Conservation (phyloP, 1,140 invertebrate species). For the Drosophila pruinosa region DNA sequence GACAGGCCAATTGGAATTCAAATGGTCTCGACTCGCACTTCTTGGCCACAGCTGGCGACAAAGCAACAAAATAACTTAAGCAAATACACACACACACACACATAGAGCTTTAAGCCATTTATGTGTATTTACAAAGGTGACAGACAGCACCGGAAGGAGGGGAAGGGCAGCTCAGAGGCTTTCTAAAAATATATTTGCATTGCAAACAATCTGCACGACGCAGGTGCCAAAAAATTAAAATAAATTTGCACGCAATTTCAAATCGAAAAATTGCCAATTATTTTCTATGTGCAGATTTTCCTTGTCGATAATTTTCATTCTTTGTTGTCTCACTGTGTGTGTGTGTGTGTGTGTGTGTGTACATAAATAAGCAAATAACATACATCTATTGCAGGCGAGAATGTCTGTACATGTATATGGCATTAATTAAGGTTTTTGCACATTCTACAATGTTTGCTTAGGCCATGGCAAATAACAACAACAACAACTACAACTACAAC, state of each 20-base stretch:
- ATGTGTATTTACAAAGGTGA: slow-evolving; percentile 7
- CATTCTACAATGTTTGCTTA: slow-evolving; percentile 60
- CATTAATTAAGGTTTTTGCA: slow-evolving; percentile 68
- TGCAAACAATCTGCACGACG: slow-evolving; percentile 55
- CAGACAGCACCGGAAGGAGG: neutral
- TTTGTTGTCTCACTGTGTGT: neutral
- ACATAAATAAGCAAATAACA: slow-evolving; percentile 19
- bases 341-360: neutral
- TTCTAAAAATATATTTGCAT: slow-evolving; percentile 78
- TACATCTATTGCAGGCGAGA: neutral
- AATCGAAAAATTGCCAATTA: slow-evolving; percentile 75
- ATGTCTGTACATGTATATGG: slow-evolving; percentile 19
- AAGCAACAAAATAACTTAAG: slow-evolving; percentile 69
- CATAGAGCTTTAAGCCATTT: slow-evolving; percentile 27
- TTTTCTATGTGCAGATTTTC: slow-evolving; percentile 49
- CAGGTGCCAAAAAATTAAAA: slow-evolving; percentile 63
- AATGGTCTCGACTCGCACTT: slow-evolving; percentile 11
- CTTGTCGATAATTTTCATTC: slow-evolving; percentile 11
- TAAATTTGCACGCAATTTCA: slow-evolving; percentile 79
- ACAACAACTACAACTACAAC: slow-evolving; percentile 13
- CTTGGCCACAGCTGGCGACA: slow-evolving; percentile 52
- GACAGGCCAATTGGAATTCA: slow-evolving; percentile 41
- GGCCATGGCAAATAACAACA: slow-evolving; percentile 48
- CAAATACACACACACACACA: slow-evolving; percentile 41
- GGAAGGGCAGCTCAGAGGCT: slow-evolving; percentile 15